Conservation (phyloP, 2,888 invertebrate species). For the Branchipolynoe longqiensis region DNA sequence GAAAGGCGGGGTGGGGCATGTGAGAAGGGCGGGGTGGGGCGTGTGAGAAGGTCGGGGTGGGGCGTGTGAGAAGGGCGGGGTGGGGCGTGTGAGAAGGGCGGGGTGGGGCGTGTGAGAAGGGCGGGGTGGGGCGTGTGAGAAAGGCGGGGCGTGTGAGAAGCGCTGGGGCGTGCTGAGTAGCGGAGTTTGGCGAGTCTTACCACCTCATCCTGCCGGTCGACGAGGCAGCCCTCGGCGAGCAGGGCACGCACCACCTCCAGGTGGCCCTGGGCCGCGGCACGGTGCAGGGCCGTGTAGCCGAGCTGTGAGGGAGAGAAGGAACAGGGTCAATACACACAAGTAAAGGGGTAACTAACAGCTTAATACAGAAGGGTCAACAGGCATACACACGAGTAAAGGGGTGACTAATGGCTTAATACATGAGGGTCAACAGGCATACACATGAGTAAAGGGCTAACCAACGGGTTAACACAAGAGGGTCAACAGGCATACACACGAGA, state of each 20-base stretch:
- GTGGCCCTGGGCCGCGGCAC: slow-evolving; percentile 92
- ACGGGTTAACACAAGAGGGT: no score
- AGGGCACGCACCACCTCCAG: slow-evolving; percentile 88
- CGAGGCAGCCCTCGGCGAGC: slow-evolving; percentile 86
- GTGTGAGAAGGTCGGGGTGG: no score
- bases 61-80: no score
- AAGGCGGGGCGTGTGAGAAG: slow-evolving; percentile 27
- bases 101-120: no score
- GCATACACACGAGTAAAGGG: not conserved
- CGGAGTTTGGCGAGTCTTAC: slow-evolving; percentile 80
- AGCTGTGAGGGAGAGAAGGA: slow-evolving; percentile 82
- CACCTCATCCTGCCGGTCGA: slow-evolving; percentile 89
- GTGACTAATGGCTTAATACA: not conserved
- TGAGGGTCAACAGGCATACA: no score
- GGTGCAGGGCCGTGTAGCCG: slow-evolving; percentile 89
- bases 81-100: no score
- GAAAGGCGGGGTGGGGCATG: no score
- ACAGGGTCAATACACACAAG: not conserved
- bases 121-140: no score
- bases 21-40: no score
- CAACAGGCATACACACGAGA: no score
- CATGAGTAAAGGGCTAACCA: no score
- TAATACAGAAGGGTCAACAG: not conserved
- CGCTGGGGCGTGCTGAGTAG: slow-evolving; percentile 12
- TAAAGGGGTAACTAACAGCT: not conserved